Base-by-base conservation (phyloP, 2,113 vertebrate genomes). In the Takifugu bimaculatus region DNA sequence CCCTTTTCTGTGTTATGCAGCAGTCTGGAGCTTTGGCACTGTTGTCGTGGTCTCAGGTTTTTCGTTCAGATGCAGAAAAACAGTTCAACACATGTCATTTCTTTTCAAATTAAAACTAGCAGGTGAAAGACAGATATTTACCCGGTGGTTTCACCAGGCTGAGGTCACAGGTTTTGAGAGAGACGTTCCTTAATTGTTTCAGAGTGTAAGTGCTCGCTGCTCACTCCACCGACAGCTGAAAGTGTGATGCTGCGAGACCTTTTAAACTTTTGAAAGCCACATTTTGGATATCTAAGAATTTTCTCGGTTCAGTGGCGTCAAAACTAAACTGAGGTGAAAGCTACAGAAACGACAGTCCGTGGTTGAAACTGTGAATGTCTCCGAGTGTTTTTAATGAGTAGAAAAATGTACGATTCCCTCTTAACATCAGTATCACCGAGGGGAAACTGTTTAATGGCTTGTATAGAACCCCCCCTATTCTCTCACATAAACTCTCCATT, bases 1-100 rank as follows among this genome's bases (percentile, higher is more conserved):
- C 35, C 11, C 64, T 57, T 75, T 32, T 57, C 48, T 20, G 14
- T 29, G 66, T 79, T 84, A 79, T 72, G 70, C 29, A 54, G 43
- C 20, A 27, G 47, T 63, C 0, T 32, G 20, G 5, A 20, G 12
- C 50, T 44, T 15, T 44, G 35, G 35, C 14, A 14, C 9, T 6
- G n/a, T 3, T 49, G 35, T 28, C 6, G 4, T 26, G 26, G 32
- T 63, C 56, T 67, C 57, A 50, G 54, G 50, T 63, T 26, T 44
- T 45, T 70, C 47, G 61, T 69, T 66, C 13, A 51, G 50, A 6
- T 3, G 54, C 29, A 32, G 29, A 69, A 68, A 60, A 14, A 3
- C 43, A 42, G 61, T 67, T 67, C 78, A 43, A 65, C 39, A 10
- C 13, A 15, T 15, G 44, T 32, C 29, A 32, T 32, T 55, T 54